A percentile compares a stretch with the other conserved stretches of the same genome.
Evolutionary conservation across 2,797 vertebrate genomes (phyloP).

Genomic region (Peromyscus nudipes): DNA sequence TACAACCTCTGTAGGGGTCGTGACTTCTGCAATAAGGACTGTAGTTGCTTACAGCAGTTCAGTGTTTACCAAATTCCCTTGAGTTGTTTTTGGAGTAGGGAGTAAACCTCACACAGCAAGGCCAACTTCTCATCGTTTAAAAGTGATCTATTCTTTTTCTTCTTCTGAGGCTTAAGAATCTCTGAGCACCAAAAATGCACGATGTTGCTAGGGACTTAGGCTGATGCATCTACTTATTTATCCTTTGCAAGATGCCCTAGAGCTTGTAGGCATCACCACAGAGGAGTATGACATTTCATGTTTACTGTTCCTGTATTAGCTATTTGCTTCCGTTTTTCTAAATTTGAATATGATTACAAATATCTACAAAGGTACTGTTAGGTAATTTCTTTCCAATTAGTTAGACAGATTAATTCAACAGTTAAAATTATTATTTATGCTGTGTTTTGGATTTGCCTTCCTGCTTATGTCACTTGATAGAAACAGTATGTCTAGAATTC

Average conservation of each 20-base stretch:
- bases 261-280: neutral
- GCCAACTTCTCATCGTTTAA: neutral
- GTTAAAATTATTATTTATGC: neutral
- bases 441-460: neutral
- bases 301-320: neutral
- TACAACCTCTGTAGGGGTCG: rapidly evolving
- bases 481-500: slow-evolving; percentile 8
- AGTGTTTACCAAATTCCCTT: neutral
- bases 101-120: neutral
- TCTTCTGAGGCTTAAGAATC: neutral
- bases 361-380: neutral
- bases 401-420: neutral
- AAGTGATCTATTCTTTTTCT: neutral
- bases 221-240: neutral
- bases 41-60: neutral
- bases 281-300: neutral
- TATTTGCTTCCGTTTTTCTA: neutral
- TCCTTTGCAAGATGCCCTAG: neutral
- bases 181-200: neutral
- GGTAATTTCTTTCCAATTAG: neutral
- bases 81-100: neutral
- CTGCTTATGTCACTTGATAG: neutral
- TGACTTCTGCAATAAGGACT: neutral
- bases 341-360: neutral
- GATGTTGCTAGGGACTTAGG: neutral